Conservation (phyloP, 2,888 invertebrate species). For the Leucania comma region DNA sequence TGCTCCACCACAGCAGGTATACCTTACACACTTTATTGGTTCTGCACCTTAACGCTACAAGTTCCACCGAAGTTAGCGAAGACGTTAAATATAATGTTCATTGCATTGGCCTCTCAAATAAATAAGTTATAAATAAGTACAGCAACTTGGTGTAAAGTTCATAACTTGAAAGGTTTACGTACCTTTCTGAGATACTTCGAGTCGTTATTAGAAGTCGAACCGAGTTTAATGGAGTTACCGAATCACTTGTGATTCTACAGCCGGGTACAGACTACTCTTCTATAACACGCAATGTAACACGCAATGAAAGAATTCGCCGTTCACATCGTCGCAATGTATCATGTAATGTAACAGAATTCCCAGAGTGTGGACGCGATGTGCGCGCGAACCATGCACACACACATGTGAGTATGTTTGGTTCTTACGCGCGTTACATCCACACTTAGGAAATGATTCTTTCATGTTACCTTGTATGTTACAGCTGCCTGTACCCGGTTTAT, state of each 20-base stretch:
- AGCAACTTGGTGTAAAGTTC: conserved; percentile 19
- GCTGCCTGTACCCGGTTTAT: no score
- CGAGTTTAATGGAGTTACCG: conserved; percentile 22
- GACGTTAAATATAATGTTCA: conserved; percentile 32
- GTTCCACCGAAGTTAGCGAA: conserved; percentile 25
- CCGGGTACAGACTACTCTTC: no score
- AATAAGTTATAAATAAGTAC: conserved; percentile 37
- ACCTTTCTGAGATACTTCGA: conserved; percentile 12
- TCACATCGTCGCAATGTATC: no score
- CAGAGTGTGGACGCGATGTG: no score
- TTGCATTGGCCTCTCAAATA: conserved; percentile 34
- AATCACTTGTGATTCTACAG: conserved; percentile 10
- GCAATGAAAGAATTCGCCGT: no score
- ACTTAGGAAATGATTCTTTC: no score
- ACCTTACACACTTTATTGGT: conserved; percentile 18
- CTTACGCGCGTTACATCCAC: no score
- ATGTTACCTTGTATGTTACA: no score
- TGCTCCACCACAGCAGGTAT: background rate
- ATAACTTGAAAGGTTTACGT: conserved; percentile 25
- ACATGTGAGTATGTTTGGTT: no score
- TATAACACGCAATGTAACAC: no score
- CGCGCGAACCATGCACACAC: no score
- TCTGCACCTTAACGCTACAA: conserved; percentile 11
- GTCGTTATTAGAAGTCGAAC: conserved; percentile 17
- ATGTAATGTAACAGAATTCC: no score